Percentiles rank a stretch among this genome's conserved stretches.
phyloP scores from a whole-genome alignment of 2,888 invertebrate genomes.

The Ormyrus labotus region DNA sequence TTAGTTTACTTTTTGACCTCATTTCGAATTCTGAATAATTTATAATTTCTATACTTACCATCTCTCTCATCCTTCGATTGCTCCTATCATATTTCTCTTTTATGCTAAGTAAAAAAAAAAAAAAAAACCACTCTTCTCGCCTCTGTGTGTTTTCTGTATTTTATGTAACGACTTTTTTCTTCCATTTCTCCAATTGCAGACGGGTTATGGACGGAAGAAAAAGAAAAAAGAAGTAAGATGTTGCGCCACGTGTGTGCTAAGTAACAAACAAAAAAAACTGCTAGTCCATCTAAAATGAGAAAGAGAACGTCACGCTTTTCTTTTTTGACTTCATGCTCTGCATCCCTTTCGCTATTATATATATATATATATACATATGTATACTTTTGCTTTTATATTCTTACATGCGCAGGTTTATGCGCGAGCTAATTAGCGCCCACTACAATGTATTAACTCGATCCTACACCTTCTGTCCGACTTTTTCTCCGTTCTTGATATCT shows the following conservation, averaged over 20 bases:
- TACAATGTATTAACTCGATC: slow-evolving; percentile 50
- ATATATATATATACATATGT: slow-evolving; percentile 1
- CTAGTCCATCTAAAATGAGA: slow-evolving; percentile 51
- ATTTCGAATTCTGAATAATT: too few relatives aligned
- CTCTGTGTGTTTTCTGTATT: slow-evolving; percentile 67
- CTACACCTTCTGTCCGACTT: slow-evolving; percentile 15
- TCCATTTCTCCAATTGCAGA: slow-evolving; percentile 82
- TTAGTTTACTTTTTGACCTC: slow-evolving; percentile 18
- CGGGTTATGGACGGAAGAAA: slow-evolving; percentile 97
- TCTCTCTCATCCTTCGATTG: slow-evolving; percentile 34
- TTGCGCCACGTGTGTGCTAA: slow-evolving; percentile 69
- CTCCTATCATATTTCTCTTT: slow-evolving; percentile 50
- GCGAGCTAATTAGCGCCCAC: slow-evolving; percentile 48
- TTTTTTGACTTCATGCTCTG: slow-evolving; percentile 53
- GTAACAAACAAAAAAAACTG: slow-evolving; percentile 53
- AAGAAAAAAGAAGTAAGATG: slow-evolving; percentile 98
- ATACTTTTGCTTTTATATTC: slow-evolving; percentile 20
- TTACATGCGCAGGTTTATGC: slow-evolving; percentile 42
- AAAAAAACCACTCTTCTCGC: slow-evolving; percentile 62
- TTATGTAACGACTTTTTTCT: slow-evolving; percentile 76
- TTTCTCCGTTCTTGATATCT: slow-evolving; percentile 12
- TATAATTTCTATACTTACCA: background rate
- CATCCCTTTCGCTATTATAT: slow-evolving; percentile 46
- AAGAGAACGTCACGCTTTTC: slow-evolving; percentile 55
- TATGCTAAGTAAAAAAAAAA: slow-evolving; percentile 56